These are phyloP conservation scores for Steinernema carpocapsae DNA, from an alignment of 2,888 invertebrate genomes.

Conservation along the genomic window DNA sequence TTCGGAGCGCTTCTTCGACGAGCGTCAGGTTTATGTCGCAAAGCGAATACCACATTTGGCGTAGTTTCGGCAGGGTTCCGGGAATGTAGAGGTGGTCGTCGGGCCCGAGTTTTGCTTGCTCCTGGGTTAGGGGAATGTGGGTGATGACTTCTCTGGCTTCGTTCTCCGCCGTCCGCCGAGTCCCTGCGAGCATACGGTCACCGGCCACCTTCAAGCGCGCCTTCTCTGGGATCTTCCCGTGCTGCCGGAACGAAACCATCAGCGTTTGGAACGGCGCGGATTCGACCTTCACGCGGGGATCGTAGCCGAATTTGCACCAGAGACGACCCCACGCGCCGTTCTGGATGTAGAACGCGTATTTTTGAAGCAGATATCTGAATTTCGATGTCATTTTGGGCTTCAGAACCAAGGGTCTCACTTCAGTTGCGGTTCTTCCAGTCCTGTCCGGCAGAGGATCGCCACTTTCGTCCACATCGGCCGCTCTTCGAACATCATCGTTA, in stretches of 20 bases:
- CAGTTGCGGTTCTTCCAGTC: conserved; percentile 70
- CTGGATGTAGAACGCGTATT: conserved; percentile 82
- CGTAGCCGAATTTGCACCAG: conserved; percentile 89
- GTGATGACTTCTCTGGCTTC: not conserved
- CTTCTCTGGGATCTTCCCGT: conserved; percentile 64
- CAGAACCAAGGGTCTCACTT: conserved; percentile 72
- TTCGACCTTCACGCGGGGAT: conserved; percentile 82
- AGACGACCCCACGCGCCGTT: conserved; percentile 90
- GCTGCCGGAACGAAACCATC: conserved; percentile 63
- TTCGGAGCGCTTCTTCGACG: conserved; percentile 49
- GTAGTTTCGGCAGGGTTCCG: conserved; percentile 68
- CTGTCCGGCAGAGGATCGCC: conserved; percentile 74
- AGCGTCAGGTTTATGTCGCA: conserved; percentile 70
- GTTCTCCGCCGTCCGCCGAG: not conserved
- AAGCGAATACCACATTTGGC: conserved; percentile 72
- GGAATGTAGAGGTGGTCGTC: conserved; percentile 30
- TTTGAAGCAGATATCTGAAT: conserved; percentile 77
- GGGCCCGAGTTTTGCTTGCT: conserved; percentile 9
- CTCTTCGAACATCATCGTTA: conserved; percentile 78
- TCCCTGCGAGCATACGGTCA: conserved; percentile 14
- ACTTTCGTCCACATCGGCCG: conserved; percentile 88
- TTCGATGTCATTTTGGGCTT: not conserved
- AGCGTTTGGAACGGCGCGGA: conserved; percentile 83
- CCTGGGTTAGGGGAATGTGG: not conserved
- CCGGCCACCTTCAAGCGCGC: conserved; percentile 57